Percentiles rank a stretch among this genome's conserved stretches.
phyloP scores from a whole-genome alignment of 1,140 invertebrate species.

The Spodoptera litura region DNA sequence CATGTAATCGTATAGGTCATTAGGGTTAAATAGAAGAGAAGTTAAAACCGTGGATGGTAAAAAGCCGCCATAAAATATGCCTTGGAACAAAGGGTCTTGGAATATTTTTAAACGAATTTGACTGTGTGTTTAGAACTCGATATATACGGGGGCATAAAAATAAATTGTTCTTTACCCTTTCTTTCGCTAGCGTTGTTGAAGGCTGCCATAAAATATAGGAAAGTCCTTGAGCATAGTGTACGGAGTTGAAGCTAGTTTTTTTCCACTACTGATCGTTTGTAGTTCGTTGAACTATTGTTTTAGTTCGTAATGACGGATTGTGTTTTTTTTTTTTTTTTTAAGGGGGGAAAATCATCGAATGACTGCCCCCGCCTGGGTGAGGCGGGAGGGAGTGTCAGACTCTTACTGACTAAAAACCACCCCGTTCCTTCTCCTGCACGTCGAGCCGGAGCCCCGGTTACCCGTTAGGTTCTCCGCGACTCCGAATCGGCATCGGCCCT shows the following conservation, averaged over 20 bases:
- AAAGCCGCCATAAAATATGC: no score
- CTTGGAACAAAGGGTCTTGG: neutral
- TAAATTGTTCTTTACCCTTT: conserved; percentile 37
- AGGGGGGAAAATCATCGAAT: no score
- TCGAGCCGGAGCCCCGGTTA: no score
- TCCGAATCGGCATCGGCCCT: no score
- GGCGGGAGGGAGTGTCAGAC: no score
- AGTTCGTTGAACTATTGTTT: conserved; percentile 24
- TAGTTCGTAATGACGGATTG: neutral
- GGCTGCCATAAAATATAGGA: conserved; percentile 33
- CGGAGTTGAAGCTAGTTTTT: conserved; percentile 11
- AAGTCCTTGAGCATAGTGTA: conserved; percentile 34
- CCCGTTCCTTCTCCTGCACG: no score
- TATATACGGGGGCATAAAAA: conserved; percentile 36
- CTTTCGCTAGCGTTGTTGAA: conserved; percentile 5
- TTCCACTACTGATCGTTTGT: conserved; percentile 30
- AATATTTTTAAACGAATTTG: conserved; percentile 6
- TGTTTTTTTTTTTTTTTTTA: no score
- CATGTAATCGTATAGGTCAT: conserved; percentile 2
- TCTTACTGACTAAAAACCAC: no score
- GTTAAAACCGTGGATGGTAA: neutral
- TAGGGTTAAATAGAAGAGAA: neutral
- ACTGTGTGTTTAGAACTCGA: conserved; percentile 23
- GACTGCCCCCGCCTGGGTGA: no score
- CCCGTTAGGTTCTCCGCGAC: no score